Evolutionary conservation across 92 coral and sea anemone species (phyloP), one percentile per base, ranked within the genome.

Genomic region (Palythoa caribaeorum): DNA sequence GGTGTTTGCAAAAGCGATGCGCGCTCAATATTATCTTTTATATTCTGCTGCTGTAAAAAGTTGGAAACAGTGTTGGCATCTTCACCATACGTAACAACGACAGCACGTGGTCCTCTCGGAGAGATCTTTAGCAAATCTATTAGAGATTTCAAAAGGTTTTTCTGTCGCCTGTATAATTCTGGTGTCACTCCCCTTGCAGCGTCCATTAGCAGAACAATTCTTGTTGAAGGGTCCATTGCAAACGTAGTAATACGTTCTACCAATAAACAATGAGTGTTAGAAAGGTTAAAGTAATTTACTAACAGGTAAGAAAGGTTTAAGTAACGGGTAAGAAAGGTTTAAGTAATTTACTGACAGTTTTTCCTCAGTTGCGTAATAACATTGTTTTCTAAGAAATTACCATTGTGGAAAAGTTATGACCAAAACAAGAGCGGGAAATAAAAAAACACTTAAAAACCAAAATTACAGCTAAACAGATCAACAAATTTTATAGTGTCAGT

Each of bases 51-150:
- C 11, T 28, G 28, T 28, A 80, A 20, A 80, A 63, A 44, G 62
- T 80, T 80, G 14, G 85, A 80, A 20, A 80, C 44, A 10, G 85
- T 80, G 11, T 80, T 11, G 74, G 75, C 85, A 39, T 80, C 50
- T 63, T 80, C 57, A 80, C 85, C 85, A 52, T 80, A 80, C 4
- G 16, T 65, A 10, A 63, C 85, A 8, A 52, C 85, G n/a, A 66
- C 39, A 21, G 74, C 85, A 38, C 75, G 85, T 21, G 85, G 85
- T 35, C 85, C 85, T 38, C 47, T 80, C 38, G 85, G 85, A 1
- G 85, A 80, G 39, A 80, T 44, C 1, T 65, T 80, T 28, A 80
- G 85, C 35, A 63, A 17, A 39, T 80, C 75, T 6, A 68, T 9
- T 65, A 80, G 9, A 10, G 85, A 63, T 15, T 80, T 80, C 40